phyloP scores from a whole-genome alignment of 37 sponge, comb jelly and placozoan species.

The Aplysina aerophoba region DNA sequence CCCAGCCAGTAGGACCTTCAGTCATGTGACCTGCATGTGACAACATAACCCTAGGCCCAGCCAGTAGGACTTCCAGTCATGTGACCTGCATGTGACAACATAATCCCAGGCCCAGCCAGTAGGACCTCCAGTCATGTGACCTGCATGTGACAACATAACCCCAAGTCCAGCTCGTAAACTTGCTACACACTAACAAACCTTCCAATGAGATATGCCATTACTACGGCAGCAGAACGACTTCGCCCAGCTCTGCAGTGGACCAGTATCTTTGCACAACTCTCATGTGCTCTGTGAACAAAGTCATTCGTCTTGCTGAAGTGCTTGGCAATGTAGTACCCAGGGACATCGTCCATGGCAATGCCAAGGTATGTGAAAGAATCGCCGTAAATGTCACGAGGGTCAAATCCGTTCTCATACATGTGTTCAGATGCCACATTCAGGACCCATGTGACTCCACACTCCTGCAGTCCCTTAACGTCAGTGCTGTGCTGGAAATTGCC shows the following conservation, averaged over 20 bases:
- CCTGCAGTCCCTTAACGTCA: slow-evolving; percentile 38
- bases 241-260: slow-evolving; percentile 73
- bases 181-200: slow-evolving; percentile 21
- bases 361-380: slow-evolving; percentile 39
- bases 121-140: no score
- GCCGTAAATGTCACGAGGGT: slow-evolving; percentile 41
- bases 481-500: slow-evolving; percentile 48
- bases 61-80: no score
- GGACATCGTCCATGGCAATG: slow-evolving; percentile 44
- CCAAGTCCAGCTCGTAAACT: no score
- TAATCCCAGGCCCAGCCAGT: no score
- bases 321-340: slow-evolving; percentile 36
- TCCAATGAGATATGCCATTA: slow-evolving; percentile 59
- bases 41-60: no score
- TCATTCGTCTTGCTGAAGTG: slow-evolving; percentile 43
- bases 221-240: slow-evolving; percentile 62
- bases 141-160: neutral
- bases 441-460: slow-evolving; percentile 41
- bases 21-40: no score
- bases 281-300: slow-evolving; percentile 50
- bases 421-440: slow-evolving; percentile 51
- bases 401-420: slow-evolving; percentile 19
- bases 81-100: no score
- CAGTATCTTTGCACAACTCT: slow-evolving; percentile 29
- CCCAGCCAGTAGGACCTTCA: no score